Evolutionary conservation across 1,140 invertebrate genomes (phyloP).

Genomic region (Hesperophylax magnus): DNA sequence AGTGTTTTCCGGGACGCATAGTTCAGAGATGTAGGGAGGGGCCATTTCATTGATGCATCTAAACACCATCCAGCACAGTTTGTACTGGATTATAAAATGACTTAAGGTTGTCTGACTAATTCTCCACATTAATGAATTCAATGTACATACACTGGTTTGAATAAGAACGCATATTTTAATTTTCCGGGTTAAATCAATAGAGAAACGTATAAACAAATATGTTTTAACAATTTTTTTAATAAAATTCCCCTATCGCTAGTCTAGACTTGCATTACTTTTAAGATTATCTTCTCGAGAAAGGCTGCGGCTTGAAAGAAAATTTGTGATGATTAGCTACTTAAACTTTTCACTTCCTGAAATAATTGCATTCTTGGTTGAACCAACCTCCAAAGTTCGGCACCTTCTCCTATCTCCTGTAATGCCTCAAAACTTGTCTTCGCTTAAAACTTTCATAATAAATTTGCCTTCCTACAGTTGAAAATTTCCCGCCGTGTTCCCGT

Average conservation of each 20-base stretch:
- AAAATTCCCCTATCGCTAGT: not conserved
- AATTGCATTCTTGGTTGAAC: not conserved
- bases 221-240: not conserved
- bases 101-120: no score
- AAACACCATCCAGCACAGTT: no score
- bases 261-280: not conserved
- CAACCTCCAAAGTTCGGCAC: not conserved
- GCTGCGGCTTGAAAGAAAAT: not conserved
- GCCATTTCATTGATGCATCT: no score
- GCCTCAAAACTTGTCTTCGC: conserved; percentile 21
- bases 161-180: no score
- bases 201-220: no score
- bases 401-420: conserved; percentile 9
- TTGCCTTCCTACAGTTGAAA: not conserved
- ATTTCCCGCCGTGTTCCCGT: not conserved
- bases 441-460: conserved; percentile 31
- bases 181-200: no score
- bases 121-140: no score
- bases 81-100: no score
- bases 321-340: not conserved
- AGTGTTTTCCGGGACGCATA: no score
- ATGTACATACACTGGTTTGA: no score
- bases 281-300: not conserved
- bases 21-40: no score
- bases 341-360: not conserved